Base-by-base conservation (phyloP, 2,888 invertebrate genomes). In the Periphyllus acericola region DNA sequence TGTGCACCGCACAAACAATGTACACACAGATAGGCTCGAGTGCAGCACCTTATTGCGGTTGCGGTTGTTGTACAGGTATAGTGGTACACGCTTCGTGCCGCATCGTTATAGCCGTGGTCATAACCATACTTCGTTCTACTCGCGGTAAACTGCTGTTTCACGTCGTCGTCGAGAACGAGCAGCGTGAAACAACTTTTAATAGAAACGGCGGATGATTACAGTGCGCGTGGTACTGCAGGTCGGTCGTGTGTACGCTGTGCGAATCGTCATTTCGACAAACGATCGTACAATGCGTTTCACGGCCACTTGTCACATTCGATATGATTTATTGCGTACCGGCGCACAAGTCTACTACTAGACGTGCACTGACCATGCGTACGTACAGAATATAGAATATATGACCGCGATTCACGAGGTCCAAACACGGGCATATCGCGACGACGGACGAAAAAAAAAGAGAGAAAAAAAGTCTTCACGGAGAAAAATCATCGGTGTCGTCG, bases 41-140 rank as follows among this genome's bases (percentile, higher is more conserved):
- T 36, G 11, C 25, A 36, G 83, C 34, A 46, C 85, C 55, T 80
- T 46, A 14, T 60, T 80, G 86, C 46, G 86, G 86, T 87, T 74
- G 80, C 74, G 80, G 86, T 87, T 32, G 74, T 25, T 6, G 1
- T 25, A 21, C n/a, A 32, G 11, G 19, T 60, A 55, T 29, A 55
- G 11, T 25, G 21, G 60, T 60, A 60, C 3, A 60, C 3, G 5
- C 25, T 60, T 6, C 3, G 6, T 60, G 3, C 55, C 55, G 17
- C 55, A 21, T 21, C 9, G 46, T 46, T 46, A 46, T 9, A 14
- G 14, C 19, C 60, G 60, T 25, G 60, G 60, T 60, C 3, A 21
- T 25, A 46, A 46, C 46, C 46, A 14, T 46, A 14, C 14, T 46
- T 60, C 60, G 25, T 6, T 0, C 60, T 19, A 21, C 19, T 3